Conservation (phyloP, 1,140 invertebrate species). For the Formica exsecta region DNA sequence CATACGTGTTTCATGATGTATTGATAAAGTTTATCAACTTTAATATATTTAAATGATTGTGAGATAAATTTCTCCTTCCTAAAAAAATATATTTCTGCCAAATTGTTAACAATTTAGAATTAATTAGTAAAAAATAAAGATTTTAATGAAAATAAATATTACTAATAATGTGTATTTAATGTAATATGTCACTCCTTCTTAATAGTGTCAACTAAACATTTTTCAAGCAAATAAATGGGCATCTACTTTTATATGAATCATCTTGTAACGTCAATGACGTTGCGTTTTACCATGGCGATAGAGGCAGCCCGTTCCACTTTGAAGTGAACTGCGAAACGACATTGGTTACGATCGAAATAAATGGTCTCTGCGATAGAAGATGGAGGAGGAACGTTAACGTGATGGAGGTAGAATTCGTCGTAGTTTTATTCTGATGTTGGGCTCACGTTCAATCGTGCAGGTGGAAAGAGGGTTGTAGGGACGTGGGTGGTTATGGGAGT, state of each 20-base stretch:
- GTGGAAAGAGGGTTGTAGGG: constrained; percentile 47
- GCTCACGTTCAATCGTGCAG: constrained; percentile 74
- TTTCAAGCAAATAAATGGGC: constrained; percentile 11
- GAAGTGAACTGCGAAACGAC: constrained; percentile 71
- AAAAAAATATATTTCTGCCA: background rate
- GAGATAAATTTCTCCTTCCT: background rate
- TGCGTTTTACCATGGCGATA: constrained; percentile 61
- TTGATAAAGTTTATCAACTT: background rate
- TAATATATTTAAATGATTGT: background rate
- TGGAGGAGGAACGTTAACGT: constrained; percentile 76
- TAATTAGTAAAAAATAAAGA: background rate
- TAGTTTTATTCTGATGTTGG: constrained; percentile 77
- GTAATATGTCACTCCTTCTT: background rate
- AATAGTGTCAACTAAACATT: constrained; percentile 1
- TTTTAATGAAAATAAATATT: background rate
- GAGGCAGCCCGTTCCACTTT: constrained; percentile 63
- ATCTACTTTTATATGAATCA: constrained; percentile 48
- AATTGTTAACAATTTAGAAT: constrained; percentile 1
- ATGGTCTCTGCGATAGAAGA: constrained; percentile 74
- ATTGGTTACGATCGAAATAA: constrained; percentile 78
- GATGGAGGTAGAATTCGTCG: constrained; percentile 74
- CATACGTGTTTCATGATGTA: background rate
- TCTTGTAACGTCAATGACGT: constrained; percentile 59
- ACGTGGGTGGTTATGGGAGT: constrained; percentile 49
- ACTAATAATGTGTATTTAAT: background rate